These are phyloP conservation scores for Schizopygopsis pylzovi DNA, from an alignment of 2,797 vertebrate species.

Conservation along the genomic window DNA sequence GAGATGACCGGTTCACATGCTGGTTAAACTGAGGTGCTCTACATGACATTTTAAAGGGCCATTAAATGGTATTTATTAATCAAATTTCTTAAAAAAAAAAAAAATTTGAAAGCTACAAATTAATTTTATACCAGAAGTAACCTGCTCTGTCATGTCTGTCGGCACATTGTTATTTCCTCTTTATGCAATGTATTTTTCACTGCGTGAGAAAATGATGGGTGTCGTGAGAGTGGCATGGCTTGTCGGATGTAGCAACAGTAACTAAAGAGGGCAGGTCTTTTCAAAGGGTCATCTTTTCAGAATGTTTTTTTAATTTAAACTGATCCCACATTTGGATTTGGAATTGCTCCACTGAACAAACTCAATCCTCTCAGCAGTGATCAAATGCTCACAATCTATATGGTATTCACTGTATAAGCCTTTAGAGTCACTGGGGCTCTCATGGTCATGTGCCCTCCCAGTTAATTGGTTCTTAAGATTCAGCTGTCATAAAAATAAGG, in stretches of 20 bases:
- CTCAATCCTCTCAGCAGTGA: not conserved
- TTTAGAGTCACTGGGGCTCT: not conserved
- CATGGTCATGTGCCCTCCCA: not conserved
- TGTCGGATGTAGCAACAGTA: not conserved
- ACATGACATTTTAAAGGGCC: not conserved
- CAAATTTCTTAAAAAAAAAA: not conserved
- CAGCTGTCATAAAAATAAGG: slow-evolving; percentile 45
- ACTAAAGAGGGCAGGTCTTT: not conserved
- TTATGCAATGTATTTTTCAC: not conserved
- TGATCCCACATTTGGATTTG: not conserved
- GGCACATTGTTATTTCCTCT: not conserved
- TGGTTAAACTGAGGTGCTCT: no score
- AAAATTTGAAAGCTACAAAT: not conserved
- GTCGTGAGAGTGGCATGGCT: not conserved
- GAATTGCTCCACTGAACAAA: not conserved
- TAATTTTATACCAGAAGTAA: not conserved
- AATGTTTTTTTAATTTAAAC: not conserved
- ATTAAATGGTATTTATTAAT: not conserved
- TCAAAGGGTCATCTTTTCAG: not conserved
- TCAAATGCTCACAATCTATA: not conserved
- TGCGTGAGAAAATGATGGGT: not conserved
- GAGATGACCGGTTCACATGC: not conserved
- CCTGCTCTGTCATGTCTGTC: not conserved
- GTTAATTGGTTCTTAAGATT: slow-evolving; percentile 23
- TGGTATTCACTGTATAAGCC: not conserved